Evolutionary conservation across 2,113 vertebrate genomes (phyloP).

Genomic region (Apeltes quadracus): DNA sequence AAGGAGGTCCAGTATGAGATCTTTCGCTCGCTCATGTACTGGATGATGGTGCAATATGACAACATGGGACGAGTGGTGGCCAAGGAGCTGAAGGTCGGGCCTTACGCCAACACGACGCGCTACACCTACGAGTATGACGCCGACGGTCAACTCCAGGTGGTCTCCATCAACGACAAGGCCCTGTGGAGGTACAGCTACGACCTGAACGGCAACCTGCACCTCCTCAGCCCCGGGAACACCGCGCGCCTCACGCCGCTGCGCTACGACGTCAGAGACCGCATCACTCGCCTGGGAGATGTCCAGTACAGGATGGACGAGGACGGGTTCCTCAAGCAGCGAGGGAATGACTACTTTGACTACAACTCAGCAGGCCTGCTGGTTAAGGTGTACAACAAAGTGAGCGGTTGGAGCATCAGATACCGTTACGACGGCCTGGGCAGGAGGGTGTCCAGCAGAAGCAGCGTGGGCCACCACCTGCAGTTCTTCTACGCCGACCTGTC

Average conservation of each 20-base stretch:
- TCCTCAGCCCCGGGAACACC: conserved; percentile 94
- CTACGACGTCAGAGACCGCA: conserved; percentile 92
- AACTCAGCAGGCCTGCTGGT: conserved; percentile 91
- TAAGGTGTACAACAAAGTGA: conserved; percentile 91
- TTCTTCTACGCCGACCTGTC: conserved; percentile 97
- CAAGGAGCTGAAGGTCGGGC: conserved; percentile 96
- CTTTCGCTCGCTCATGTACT: conserved; percentile 98
- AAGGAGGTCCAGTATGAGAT: conserved; percentile 99
- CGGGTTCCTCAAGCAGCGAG: conserved; percentile 94
- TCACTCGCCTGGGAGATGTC: conserved; percentile 92
- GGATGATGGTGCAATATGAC: conserved; percentile 99
- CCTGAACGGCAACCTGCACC: conserved; percentile 95
- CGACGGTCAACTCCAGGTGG: conserved; percentile 93
- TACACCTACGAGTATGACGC: conserved; percentile 96
- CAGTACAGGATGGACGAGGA: conserved; percentile 96
- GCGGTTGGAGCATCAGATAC: conserved; percentile 91
- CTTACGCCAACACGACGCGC: conserved; percentile 96
- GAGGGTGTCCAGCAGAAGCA: conserved; percentile 91
- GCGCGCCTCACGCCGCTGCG: conserved; percentile 93
- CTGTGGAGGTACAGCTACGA: conserved; percentile 98
- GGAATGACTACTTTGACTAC: conserved; percentile 94
- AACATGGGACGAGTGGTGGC: conserved; percentile 98
- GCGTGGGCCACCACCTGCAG: conserved; percentile 90
- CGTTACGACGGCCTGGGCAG: conserved; percentile 94
- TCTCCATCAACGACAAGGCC: conserved; percentile 96